Evolutionary conservation across 2,113 vertebrate species (phyloP), one percentile per base, ranked within the genome.

Genomic region (Salvelinus alpinus): DNA sequence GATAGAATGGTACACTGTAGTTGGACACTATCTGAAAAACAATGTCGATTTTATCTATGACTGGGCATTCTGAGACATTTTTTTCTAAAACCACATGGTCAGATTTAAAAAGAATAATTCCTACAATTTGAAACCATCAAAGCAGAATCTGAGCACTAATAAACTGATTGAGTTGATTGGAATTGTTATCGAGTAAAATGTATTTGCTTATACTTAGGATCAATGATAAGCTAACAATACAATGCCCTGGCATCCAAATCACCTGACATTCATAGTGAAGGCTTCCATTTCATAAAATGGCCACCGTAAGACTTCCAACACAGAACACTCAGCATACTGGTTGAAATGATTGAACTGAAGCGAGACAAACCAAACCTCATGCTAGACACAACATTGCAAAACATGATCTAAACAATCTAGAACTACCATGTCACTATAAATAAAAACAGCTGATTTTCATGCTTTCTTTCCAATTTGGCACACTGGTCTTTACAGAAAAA

Each of bases 381-480:
- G 78, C 82, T 75, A 76, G 82, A 90, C 73, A 68, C 82, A 80
- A 82, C 74, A 74, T 85, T 83, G 82, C 86, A 85, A 88, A 86
- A 85, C 67, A 82, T 80, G 81, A 84, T 38, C 73, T 87, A 83
- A 82, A 76, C 82, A 78, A 88, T 72, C 88, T 89, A 89, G 80
- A 86, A 74, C 86, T 88, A 86, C 83, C 57, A 78, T 75, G 84
- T 85, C 76, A 82, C 88, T 89, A 91, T 89, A 92, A 92, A 93
- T 91, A 88, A 90, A 54, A 92, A 88, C 77, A 84, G 71, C 66
- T 80, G 79, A 71, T 87, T 86, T 44, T 86, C 79, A 82, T 85
- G 84, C 84, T 79, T 83, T 87, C 77, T 87, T 89, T 91, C 70
- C 71, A 86, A 92, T 92, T 92, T 94, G 93, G 93, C 93, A 93